Percentiles rank a stretch among this genome's conserved stretches.
Conservation (phyloP, 2,113 vertebrate species). For the Xenopus borealis region DNA sequence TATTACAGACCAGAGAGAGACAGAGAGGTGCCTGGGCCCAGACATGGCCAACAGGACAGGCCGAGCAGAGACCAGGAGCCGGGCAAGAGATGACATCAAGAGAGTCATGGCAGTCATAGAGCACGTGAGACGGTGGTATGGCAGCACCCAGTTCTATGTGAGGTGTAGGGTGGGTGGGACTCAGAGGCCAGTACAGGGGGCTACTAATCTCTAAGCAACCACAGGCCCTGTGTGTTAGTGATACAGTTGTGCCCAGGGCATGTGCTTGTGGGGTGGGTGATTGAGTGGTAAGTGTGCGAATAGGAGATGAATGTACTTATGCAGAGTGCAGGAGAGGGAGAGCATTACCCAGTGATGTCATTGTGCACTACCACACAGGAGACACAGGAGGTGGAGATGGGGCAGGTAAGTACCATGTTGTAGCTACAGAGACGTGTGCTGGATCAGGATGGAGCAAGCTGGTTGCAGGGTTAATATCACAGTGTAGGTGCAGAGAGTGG, state of each 20-base stretch:
- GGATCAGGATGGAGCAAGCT: too few relatives aligned
- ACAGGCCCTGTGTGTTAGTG: constrained; percentile 31
- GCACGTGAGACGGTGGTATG: constrained; percentile 61
- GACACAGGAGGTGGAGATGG: too few relatives aligned
- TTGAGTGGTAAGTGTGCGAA: background rate
- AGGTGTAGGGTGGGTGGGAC: background rate
- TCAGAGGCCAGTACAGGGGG: too few relatives aligned
- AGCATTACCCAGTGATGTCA: background rate
- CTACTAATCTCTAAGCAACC: constrained; percentile 26
- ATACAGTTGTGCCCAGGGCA: constrained; percentile 44
- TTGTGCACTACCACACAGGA: too few relatives aligned
- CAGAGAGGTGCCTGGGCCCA: background rate
- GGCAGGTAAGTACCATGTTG: too few relatives aligned
- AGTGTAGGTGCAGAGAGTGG: too few relatives aligned
- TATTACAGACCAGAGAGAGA: background rate
- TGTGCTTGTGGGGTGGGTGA: constrained; percentile 1
- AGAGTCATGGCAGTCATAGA: constrained; percentile 68
- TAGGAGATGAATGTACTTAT: background rate
- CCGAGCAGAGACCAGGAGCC: constrained; percentile 59
- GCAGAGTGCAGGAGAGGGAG: background rate
- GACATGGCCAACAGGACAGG: constrained; percentile 6
- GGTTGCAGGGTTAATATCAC: too few relatives aligned
- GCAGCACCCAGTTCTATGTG: background rate
- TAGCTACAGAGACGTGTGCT: too few relatives aligned
- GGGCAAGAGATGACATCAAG: constrained; percentile 68